Percentiles rank a stretch among this genome's conserved stretches.
phyloP scores from a whole-genome alignment of 2,113 vertebrate species.

The Brachirus orientalis region DNA sequence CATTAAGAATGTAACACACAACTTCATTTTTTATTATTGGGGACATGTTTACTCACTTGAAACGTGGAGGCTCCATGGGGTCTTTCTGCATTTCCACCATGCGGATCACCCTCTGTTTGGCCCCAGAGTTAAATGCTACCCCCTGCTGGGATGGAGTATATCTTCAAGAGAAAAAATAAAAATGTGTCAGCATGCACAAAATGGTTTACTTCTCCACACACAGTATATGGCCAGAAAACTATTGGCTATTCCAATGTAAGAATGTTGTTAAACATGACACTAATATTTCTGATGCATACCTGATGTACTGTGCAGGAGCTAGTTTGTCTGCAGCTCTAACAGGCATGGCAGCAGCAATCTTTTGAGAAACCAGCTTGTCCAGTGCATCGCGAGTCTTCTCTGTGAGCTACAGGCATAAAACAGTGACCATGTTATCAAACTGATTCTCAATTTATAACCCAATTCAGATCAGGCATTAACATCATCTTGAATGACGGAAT shows the following conservation, averaged over 20 bases:
- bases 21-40: not conserved
- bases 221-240: not conserved
- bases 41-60: conserved; percentile 85
- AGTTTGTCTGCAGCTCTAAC: conserved; percentile 97
- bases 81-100: conserved; percentile 99
- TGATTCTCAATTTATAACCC: not conserved
- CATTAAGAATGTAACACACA: no score
- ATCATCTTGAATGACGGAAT: not conserved
- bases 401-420: conserved; percentile 85
- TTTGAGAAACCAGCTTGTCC: conserved; percentile 95
- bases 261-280: not conserved
- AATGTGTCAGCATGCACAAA: no score
- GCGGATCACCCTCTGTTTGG: conserved; percentile 97
- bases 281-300: conserved; percentile 73
- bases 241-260: no score
- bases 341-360: conserved; percentile 99
- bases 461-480: not conserved
- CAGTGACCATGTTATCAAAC: not conserved
- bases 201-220: no score
- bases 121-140: conserved; percentile 97
- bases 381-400: conserved; percentile 95
- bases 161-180: conserved; percentile 70
- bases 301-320: conserved; percentile 96
- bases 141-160: conserved; percentile 99
- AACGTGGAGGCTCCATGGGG: conserved; percentile 97